A percentile compares a stretch with the other conserved stretches of the same genome.
Conservation (phyloP, 2,113 vertebrate species). For the Conger conger region DNA sequence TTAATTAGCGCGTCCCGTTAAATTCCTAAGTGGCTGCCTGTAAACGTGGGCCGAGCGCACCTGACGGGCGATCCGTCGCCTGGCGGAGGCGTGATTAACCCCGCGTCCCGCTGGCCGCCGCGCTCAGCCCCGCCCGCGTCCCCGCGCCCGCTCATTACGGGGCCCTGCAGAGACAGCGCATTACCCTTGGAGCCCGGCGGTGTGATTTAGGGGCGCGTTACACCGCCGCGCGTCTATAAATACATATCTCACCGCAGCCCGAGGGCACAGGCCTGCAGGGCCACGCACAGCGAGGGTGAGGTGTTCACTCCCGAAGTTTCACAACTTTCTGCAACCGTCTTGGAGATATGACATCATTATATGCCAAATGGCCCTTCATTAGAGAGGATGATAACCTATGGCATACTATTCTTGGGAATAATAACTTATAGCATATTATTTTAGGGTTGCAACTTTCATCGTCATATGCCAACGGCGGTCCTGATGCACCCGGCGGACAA, state of each 20-base stretch:
- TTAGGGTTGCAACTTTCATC: no score
- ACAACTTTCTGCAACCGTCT: no score
- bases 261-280: neutral
- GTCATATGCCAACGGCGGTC: no score
- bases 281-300: neutral
- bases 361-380: no score
- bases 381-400: no score
- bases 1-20: constrained; percentile 39
- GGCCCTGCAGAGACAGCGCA: neutral
- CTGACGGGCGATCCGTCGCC: neutral
- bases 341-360: no score
- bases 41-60: neutral
- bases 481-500: no score
- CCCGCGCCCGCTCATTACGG: neutral
- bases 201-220: neutral
- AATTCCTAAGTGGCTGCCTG: neutral
- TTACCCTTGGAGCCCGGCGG: neutral
- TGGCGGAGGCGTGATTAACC: neutral
- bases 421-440: no score
- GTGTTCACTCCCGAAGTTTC: no score
- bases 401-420: no score
- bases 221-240: neutral
- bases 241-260: neutral
- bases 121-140: no score
- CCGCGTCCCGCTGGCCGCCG: neutral